Base-by-base conservation (phyloP, 2,113 vertebrate species). In the Entosphenus tridentatus region DNA sequence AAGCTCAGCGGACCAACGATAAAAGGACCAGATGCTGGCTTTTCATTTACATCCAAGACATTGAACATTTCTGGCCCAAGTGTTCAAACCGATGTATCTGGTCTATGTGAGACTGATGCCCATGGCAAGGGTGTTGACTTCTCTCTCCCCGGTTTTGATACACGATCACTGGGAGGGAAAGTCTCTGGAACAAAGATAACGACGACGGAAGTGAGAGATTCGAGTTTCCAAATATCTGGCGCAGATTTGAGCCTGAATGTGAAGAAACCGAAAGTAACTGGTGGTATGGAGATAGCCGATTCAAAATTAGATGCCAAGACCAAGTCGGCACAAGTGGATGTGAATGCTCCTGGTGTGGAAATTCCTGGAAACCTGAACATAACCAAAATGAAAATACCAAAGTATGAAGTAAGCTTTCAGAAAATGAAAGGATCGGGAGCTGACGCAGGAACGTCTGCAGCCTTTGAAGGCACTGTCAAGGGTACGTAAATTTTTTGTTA, bases 301-400 rank as follows among this genome's bases (percentile, higher is more conserved):
- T 17, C 59, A 17, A 65, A 65, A 65, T 8, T 65, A 17, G 59
- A 65, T 14, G 59, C 14, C 17, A 67, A 71, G 12, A 13, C 55
- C 12, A 68, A 68, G 55, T 11, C 12, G 18, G 17, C 67, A 11
- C 17, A 68, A 1, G 10, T 69, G 3, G 69, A 73, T 12, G 58
- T 73, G 14, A 65, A 14, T 17, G 17, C 71, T 69, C 67, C 70
- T 14, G 54, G 69, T 69, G 68, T 72, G 67, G 18, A 57, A 56
- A 72, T 57, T 67, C 68, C 57, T 13, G 76, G 75, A 14, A 78
- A 71, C 56, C 1, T 81, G 54, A 71, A 73, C 54, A 57, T 78
- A 12, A 78, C 79, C 0, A 74, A 74, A 12, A 2, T 80, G 74
- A 73, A 73, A 68, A 74, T 74, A 2, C 81, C 82, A 2, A 77